Base-by-base conservation (phyloP, 2,113 vertebrate species). In the Ammospiza nelsoni region DNA sequence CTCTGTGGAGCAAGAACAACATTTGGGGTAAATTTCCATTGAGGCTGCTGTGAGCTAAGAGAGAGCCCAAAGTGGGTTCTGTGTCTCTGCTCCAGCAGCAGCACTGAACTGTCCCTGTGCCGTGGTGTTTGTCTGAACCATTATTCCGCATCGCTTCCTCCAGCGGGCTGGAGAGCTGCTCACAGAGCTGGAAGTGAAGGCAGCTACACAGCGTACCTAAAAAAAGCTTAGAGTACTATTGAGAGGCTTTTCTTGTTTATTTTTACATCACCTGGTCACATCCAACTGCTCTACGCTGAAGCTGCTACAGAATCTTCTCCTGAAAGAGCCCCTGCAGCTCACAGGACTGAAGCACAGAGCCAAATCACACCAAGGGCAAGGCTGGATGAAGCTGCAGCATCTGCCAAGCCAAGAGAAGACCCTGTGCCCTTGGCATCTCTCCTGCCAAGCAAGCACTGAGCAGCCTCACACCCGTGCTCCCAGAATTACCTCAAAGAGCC, bases 131-230 rank as follows among this genome's bases (percentile, higher is more conserved):
- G 87, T 95, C 87, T 44, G 75, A 95, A 33, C 82, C 71, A 63
- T 97, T 80, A 80, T 71, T 8, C 87, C 12, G 55, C 91, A 88
- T 87, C 86, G 15, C 61, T 95, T 90, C 20, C 1, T 80, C 37
- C 86, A 48, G 84, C 2, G 46, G 83, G 69, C 94, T 75, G 69
- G 31, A 90, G 95, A 94, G 92, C 82, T 77, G 92, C 25, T 93
- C 95, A 86, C 25, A 8, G 90, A 83, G 90, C 84, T 94, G 89
- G 84, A 95, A 96, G 71, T 0, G 1, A 93, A 92, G 63, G 83
- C 85, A 88, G 79, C 46, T 54, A 61, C 18, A 62, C 1, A 29
- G 13, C 0, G 4, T 31, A 54, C 81, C 84, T 91, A 92, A 92
- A 94, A 91, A 92, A 94, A 81, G 73, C 69, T 25, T 19, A 0